Evolutionary conservation across 2,888 invertebrate genomes (phyloP), one percentile per base, ranked within the genome.

Genomic region (Platycnemis pennipes): DNA sequence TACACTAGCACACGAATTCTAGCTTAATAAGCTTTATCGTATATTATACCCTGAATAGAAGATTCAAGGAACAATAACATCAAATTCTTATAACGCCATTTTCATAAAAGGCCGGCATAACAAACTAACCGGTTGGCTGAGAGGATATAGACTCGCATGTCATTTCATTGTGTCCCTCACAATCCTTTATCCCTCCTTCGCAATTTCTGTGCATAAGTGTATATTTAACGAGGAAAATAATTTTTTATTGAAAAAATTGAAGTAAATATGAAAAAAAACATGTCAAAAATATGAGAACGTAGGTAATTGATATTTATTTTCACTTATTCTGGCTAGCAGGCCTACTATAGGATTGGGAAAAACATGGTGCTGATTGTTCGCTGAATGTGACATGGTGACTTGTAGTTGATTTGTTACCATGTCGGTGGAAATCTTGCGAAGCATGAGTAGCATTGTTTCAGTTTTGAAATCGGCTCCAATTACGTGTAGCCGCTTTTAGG

Each of bases 21-120:
- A n/a, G n/a, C n/a, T n/a, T n/a, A n/a, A n/a, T n/a, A n/a, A n/a
- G n/a, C n/a, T n/a, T n/a, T n/a, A n/a, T n/a, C n/a, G n/a, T n/a
- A n/a, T n/a, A n/a, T n/a, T n/a, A 31, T 49, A 22, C 19, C 22
- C 44, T 4, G 7, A 42, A 44, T n/a, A 19, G 45, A 4, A 44
- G 22, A 44, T 87, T 45, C 44, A 49, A 16, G 0, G 0, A 49
- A 49, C 4, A 49, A 49, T 19, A 49, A 16, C 49, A 26, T 46
- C 7, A 46, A 88, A 46, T 7, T 88, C 31, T 31, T 2, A 5
- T 44, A 11, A 56, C 63, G 63, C 42, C 63, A 91, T 63, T 44
- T 63, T 91, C 63, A 63, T 44, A 91, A 44, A 13, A n/a, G 42
- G 44, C 63, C 63, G 91, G 91, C 63, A 91, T 44, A 22, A 26